A percentile compares a stretch with the other conserved stretches of the same genome.
Evolutionary conservation across 2,797 vertebrate genomes (phyloP).

Genomic region (Crypturellus tataupa): DNA sequence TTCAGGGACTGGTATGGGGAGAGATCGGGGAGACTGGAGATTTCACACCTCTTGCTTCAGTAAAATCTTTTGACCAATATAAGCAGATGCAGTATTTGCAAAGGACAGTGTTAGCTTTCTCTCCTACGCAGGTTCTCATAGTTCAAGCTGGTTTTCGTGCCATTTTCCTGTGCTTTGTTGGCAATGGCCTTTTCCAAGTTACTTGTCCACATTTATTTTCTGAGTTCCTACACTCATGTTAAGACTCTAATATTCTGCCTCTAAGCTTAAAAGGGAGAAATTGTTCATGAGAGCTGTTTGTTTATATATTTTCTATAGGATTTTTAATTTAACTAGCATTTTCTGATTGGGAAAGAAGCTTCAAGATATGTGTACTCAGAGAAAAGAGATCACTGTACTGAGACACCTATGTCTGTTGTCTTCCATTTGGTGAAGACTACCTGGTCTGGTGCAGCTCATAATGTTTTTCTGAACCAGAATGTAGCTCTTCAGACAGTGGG

Average conservation of each 20-base stretch:
- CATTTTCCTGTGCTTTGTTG: background rate
- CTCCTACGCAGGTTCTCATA: background rate
- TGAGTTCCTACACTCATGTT: background rate
- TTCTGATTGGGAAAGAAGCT: background rate
- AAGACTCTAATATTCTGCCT: background rate
- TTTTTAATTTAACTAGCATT: background rate
- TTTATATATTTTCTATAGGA: background rate
- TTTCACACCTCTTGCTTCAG: background rate
- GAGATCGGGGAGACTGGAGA: background rate
- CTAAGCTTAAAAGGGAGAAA: background rate
- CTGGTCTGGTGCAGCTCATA: background rate
- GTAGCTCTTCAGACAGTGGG: background rate
- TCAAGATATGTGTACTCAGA: no score
- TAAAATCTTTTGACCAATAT: accelerated
- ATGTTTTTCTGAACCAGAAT: background rate
- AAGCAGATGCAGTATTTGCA: background rate
- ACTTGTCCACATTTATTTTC: background rate
- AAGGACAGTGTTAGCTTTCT: accelerated
- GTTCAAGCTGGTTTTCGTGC: accelerated
- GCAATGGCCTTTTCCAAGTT: background rate
- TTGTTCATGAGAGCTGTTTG: background rate
- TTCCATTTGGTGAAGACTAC: background rate
- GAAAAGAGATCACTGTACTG: no score
- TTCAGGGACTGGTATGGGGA: background rate
- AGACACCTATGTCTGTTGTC: background rate